Evolutionary conservation across 2,888 invertebrate genomes (phyloP).

Genomic region (Idaea biselata): DNA sequence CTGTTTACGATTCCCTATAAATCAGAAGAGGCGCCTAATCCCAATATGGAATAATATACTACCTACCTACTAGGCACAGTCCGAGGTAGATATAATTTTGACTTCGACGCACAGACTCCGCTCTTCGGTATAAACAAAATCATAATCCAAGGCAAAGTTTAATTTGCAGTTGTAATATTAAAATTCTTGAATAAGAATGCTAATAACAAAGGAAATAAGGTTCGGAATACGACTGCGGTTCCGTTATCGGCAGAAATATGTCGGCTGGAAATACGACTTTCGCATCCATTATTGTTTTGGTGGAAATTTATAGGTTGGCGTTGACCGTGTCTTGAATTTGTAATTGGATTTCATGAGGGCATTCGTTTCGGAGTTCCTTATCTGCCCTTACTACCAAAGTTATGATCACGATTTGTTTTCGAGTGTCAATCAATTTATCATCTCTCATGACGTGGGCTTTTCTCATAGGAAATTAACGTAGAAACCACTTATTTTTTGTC

Average conservation of each 20-base stretch:
- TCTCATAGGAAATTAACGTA: slow-evolving; percentile 25
- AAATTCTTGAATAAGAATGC: slow-evolving; percentile 28
- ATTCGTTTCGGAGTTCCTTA: slow-evolving; percentile 42
- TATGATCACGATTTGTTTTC: slow-evolving; percentile 36
- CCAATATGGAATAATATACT: slow-evolving; percentile 45
- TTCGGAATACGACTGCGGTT: slow-evolving; percentile 31
- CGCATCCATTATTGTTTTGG: slow-evolving; percentile 54
- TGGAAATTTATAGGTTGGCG: slow-evolving; percentile 50
- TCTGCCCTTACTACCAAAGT: slow-evolving; percentile 37
- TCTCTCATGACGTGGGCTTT: slow-evolving; percentile 29
- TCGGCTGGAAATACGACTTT: slow-evolving; percentile 35
- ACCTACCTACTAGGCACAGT: slow-evolving; percentile 48
- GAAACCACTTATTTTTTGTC: slow-evolving; percentile 17
- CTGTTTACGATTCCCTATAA: slow-evolving; percentile 46
- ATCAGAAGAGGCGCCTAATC: slow-evolving; percentile 49
- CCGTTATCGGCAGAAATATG: slow-evolving; percentile 34
- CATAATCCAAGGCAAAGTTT: slow-evolving; percentile 35
- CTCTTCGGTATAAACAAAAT: slow-evolving; percentile 41
- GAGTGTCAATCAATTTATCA: slow-evolving; percentile 36
- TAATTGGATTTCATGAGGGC: slow-evolving; percentile 52
- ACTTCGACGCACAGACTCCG: slow-evolving; percentile 42
- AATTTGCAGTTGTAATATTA: slow-evolving; percentile 30
- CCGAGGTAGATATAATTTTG: slow-evolving; percentile 51
- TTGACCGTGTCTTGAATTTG: slow-evolving; percentile 54
- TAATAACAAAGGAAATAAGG: slow-evolving; percentile 32